These are phyloP conservation scores for Tragulus kanchil DNA, from an alignment of 2,113 vertebrate genomes.

Conservation along the genomic window DNA sequence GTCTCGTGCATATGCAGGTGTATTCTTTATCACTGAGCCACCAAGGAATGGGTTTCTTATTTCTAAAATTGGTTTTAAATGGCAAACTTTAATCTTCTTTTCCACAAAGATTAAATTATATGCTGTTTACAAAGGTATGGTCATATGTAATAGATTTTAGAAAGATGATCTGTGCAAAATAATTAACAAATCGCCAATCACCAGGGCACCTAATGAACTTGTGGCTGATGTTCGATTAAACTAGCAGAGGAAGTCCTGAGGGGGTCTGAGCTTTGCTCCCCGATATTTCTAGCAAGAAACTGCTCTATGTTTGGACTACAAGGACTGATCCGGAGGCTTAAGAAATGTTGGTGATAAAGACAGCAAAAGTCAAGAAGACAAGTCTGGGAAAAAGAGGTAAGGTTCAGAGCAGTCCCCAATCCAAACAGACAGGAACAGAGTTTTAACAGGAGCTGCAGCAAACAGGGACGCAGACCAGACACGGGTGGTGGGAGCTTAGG, in stretches of 20 bases:
- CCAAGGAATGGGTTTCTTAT: background rate
- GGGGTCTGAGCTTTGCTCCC: background rate
- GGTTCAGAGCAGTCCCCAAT: background rate
- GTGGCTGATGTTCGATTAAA: background rate
- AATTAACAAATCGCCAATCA: background rate
- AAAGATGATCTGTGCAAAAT: background rate
- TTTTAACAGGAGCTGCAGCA: no score
- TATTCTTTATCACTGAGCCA: background rate
- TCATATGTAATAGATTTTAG: background rate
- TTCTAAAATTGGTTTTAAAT: background rate
- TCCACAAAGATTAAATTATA: background rate
- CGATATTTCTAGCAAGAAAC: background rate
- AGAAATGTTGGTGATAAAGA: background rate
- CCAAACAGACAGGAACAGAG: background rate
- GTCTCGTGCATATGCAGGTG: background rate
- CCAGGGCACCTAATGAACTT: background rate
- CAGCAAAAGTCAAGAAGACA: background rate
- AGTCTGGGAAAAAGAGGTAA: background rate
- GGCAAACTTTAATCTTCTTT: background rate
- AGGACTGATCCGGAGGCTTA: background rate
- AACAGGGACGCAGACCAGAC: fast-evolving
- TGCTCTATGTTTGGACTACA: background rate
- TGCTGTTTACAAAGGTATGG: conserved; percentile 4
- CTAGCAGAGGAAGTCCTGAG: background rate
- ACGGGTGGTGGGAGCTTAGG: fast-evolving